phyloP scores from a whole-genome alignment of 2,113 vertebrate genomes.

The Melanostigma gelatinosum region DNA sequence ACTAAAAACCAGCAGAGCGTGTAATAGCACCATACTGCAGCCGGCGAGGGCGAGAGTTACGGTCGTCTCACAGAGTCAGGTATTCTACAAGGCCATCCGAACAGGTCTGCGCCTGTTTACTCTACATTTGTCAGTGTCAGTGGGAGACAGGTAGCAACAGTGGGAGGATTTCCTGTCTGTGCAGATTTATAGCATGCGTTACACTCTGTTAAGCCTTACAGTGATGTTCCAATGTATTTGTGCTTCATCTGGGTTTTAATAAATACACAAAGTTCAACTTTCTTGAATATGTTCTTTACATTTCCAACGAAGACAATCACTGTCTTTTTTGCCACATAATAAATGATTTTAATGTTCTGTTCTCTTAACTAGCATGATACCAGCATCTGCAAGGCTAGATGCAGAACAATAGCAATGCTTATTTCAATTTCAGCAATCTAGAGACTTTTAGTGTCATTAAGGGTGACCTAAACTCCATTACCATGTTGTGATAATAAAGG shows the following conservation, averaged over 20 bases:
- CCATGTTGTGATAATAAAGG: neutral
- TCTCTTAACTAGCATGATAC: neutral
- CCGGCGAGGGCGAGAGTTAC: conserved; percentile 45
- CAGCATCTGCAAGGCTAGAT: neutral
- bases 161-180: neutral
- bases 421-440: neutral
- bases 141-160: conserved; percentile 10
- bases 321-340: neutral
- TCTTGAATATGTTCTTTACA: neutral
- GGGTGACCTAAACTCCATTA: neutral
- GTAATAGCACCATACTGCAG: conserved; percentile 26
- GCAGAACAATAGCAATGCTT: neutral
- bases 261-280: neutral
- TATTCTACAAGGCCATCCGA: conserved; percentile 7
- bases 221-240: neutral
- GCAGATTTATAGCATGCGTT: conserved; percentile 13
- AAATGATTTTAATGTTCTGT: neutral
- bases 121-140: conserved; percentile 64
- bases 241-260: neutral
- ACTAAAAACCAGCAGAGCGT: conserved; percentile 34
- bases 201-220: neutral
- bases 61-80: conserved; percentile 47
- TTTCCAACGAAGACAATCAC: neutral
- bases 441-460: neutral
- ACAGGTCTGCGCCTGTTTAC: neutral